phyloP scores from a whole-genome alignment of 2,113 vertebrate species.

The Bubo scandiacus region DNA sequence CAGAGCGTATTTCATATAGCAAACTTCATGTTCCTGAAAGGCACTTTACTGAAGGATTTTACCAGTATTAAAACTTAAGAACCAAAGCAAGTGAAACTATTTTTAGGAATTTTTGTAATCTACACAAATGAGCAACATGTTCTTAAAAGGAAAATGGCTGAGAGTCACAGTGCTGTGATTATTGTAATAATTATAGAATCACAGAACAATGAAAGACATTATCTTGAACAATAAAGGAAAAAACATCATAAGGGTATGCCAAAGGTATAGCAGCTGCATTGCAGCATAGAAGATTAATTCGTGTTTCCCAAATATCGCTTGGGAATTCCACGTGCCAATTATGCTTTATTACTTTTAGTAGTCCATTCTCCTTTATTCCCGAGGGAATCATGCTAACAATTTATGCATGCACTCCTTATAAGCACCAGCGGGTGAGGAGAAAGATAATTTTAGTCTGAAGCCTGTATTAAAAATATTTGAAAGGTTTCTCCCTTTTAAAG shows the following conservation, averaged over 20 bases:
- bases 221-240: background rate
- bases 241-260: background rate
- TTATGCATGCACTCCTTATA: background rate
- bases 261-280: background rate
- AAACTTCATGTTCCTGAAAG: fast-evolving
- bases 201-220: background rate
- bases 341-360: background rate
- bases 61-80: background rate
- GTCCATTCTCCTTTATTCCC: background rate
- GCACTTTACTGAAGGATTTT: background rate
- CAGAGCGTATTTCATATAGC: background rate
- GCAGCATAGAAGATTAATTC: background rate
- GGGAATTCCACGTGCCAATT: background rate
- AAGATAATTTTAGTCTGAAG: background rate
- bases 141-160: background rate
- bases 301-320: background rate
- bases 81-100: background rate
- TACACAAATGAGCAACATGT: background rate
- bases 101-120: background rate
- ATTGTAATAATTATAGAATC: background rate
- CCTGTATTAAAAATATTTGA: background rate
- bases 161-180: background rate
- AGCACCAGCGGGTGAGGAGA: background rate
- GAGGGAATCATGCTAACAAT: background rate
- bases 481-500: background rate